Evolutionary conservation across 2,113 vertebrate species (phyloP).

Genomic region (Phylloscopus trochiloides): DNA sequence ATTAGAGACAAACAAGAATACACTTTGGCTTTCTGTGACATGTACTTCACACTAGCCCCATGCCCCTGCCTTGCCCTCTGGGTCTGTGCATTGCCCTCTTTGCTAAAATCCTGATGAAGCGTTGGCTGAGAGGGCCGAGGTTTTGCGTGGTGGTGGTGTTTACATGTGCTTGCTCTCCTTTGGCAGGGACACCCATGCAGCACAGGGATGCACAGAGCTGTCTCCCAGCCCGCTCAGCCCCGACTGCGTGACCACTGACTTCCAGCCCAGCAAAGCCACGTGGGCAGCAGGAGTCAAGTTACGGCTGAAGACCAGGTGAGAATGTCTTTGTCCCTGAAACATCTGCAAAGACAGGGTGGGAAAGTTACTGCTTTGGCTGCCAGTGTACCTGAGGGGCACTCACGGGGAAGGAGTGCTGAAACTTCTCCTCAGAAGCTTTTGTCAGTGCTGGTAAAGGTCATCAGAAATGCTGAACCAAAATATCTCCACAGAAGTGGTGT

Average conservation of each 20-base stretch:
- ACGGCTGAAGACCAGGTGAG: conserved; percentile 72
- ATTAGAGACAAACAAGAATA: neutral
- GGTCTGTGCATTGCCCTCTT: neutral
- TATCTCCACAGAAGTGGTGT: neutral
- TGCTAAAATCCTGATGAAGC: neutral
- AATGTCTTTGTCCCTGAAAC: neutral
- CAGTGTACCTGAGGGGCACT: neutral
- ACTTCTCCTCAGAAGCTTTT: neutral
- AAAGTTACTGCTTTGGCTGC: neutral
- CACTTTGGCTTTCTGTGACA: rapidly evolving
- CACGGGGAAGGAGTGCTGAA: neutral
- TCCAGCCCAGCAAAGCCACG: conserved; percentile 39
- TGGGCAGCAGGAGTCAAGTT: conserved; percentile 67
- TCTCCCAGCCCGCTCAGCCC: neutral
- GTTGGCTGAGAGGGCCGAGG: neutral
- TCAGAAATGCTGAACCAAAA: neutral
- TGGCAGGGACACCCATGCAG: conserved; percentile 67
- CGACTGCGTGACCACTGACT: neutral
- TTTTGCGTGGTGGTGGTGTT: neutral
- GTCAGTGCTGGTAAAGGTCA: neutral
- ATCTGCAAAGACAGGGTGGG: neutral
- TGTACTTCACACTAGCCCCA: neutral
- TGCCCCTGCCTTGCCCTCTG: neutral
- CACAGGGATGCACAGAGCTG: neutral
- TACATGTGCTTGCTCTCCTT: neutral